Conservation (phyloP, 64 coral and sea anemone genomes). For the Pachyseris speciosa region DNA sequence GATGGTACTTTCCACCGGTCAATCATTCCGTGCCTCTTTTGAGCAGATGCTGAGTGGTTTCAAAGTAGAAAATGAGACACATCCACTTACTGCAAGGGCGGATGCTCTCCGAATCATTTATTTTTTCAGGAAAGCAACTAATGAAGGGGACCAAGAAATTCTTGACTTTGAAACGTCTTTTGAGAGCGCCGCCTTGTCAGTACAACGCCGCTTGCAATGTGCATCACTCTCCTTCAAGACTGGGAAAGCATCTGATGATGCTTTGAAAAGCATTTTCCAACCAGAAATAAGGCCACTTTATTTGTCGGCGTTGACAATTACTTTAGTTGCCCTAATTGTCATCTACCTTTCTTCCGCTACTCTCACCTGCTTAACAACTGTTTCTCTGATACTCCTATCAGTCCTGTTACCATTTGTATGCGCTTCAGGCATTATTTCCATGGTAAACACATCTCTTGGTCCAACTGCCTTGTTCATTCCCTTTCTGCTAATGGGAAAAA, state of each 20-base stretch:
- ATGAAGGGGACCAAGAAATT: not conserved
- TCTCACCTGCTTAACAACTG: not conserved
- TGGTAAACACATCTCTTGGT: not conserved
- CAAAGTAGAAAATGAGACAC: not conserved
- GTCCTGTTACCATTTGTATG: not conserved
- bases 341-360: not conserved
- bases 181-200: too few relatives aligned
- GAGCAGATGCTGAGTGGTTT: too few relatives aligned
- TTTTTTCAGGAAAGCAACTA: not conserved
- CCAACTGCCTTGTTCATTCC: not conserved
- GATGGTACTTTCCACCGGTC: too few relatives aligned
- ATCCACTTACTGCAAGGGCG: not conserved
- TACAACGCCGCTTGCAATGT: too few relatives aligned
- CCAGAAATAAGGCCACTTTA: not conserved
- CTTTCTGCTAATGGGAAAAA: not conserved
- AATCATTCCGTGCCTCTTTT: too few relatives aligned
- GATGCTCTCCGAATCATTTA: too few relatives aligned
- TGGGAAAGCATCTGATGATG: too few relatives aligned
- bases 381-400: not conserved
- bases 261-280: not conserved
- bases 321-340: not conserved
- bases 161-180: too few relatives aligned
- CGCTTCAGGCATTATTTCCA: too few relatives aligned
- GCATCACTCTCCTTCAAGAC: too few relatives aligned
- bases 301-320: not conserved